A percentile compares a stretch with the other conserved stretches of the same genome.
These are phyloP conservation scores for Psettodes erumei DNA, from an alignment of 2,113 vertebrate species.

Conservation along the genomic window DNA sequence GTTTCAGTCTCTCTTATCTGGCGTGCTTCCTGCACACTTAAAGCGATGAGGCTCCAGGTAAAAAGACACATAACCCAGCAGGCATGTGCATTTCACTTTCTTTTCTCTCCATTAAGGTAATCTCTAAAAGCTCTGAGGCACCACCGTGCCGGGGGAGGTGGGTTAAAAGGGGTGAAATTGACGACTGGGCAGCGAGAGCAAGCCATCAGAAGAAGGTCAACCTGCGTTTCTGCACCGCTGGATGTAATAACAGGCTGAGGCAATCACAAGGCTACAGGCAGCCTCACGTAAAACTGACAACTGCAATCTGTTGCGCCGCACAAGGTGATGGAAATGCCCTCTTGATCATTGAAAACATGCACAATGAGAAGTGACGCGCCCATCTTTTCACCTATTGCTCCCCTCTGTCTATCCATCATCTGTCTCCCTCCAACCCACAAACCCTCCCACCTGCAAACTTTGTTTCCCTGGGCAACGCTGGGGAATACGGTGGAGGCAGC, in stretches of 20 bases:
- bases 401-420: conserved; percentile 3
- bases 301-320: conserved; percentile 21
- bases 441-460: conserved; percentile 3
- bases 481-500: conserved; percentile 33
- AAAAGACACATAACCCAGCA: conserved; percentile 31
- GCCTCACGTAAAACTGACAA: conserved; percentile 19
- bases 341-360: conserved; percentile 35
- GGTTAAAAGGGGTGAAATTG: conserved; percentile 62
- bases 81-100: conserved; percentile 44
- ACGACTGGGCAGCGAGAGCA: conserved; percentile 25
- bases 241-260: conserved; percentile 31
- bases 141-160: conserved; percentile 37
- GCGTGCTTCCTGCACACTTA: background rate
- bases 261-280: conserved; percentile 23
- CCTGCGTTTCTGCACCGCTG: conserved; percentile 19
- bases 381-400: conserved; percentile 30
- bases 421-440: conserved; percentile 11
- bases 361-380: conserved; percentile 7
- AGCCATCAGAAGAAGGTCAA: conserved; percentile 59
- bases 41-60: conserved; percentile 1
- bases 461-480: conserved; percentile 39
- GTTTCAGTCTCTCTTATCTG: conserved; percentile 17
- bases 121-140: conserved; percentile 41
- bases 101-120: conserved; percentile 66
- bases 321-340: background rate